Conservation (phyloP, 2,113 vertebrate species). For the Passer domesticus region DNA sequence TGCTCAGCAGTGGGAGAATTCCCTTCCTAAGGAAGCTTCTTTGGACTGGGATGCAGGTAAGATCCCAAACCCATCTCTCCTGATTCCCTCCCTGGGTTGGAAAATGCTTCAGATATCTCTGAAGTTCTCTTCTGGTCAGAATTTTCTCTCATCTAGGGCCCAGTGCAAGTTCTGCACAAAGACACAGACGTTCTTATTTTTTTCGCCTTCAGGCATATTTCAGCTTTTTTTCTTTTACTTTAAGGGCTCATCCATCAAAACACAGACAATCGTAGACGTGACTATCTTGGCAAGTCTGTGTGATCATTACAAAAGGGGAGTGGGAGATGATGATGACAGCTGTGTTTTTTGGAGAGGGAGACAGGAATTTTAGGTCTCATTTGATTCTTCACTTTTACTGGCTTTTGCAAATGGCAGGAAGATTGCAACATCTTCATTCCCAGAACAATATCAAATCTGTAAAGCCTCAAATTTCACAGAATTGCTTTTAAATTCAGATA, state of each 20-base stretch:
- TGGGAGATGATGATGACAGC: not conserved
- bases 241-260: conserved; percentile 6
- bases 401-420: not conserved
- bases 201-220: not conserved
- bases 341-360: not conserved
- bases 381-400: not conserved
- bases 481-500: conserved; percentile 32
- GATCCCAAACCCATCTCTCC: not conserved
- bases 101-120: not conserved
- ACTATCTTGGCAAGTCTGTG: not conserved
- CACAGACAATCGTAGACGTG: not conserved
- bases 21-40: not conserved
- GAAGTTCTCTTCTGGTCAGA: not conserved
- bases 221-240: not conserved
- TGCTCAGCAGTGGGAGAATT: not conserved
- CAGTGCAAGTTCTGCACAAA: not conserved
- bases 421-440: not conserved
- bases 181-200: not conserved
- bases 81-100: not conserved
- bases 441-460: not conserved
- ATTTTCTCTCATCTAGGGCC: not conserved
- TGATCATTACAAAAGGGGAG: not conserved
- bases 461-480: not conserved
- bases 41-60: not conserved
- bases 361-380: not conserved